Base-by-base conservation (phyloP, 2,888 invertebrate species). In the Cyclophora punctaria region DNA sequence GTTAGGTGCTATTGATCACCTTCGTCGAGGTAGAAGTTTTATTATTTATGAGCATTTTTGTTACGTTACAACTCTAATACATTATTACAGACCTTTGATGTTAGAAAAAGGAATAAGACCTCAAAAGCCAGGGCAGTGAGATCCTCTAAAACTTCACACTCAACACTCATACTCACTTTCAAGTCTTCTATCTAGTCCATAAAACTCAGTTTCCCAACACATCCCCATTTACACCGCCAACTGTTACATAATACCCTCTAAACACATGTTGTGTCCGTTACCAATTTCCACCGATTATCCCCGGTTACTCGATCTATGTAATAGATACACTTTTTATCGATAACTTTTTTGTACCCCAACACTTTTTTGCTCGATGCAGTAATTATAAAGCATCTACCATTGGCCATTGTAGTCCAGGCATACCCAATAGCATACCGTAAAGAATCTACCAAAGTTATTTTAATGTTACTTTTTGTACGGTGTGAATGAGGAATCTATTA, bases 401-500 rank as follows among this genome's bases (percentile, higher is more conserved):
- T 44, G 44, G 44, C 6, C 34, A 44, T 44, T 44, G 44, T 44
- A 6, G 20, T 44, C 44, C 6, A 44, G 33, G 33, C 53, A 50
- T 55, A 47, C 51, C 58, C 58, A 60, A 60, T 58, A 53, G 56
- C 46, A 59, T 50, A 53, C 62, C 66, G 62, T 64, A 56, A 45
- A 57, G 47, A 66, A 66, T 65, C 49, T 50, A 44, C 53, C 48
- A 57, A 60, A 57, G 53, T 54, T 54, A 37, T 37, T 48, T 56
- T 49, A 52, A 49, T 49, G 45, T 51, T 47, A 55, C 60, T 62
- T 57, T 52, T 53, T 57, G 60, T 55, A 54, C 46, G 35, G 47
- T 56, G 57, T 64, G 61, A 58, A 55, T 54, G 50, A 51, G 55
- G 57, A 59, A 59, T 62, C 61, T 62, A 61, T 64, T 62, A 37